Conservation (phyloP, 2,113 vertebrate genomes). For the Takifugu bimaculatus region DNA sequence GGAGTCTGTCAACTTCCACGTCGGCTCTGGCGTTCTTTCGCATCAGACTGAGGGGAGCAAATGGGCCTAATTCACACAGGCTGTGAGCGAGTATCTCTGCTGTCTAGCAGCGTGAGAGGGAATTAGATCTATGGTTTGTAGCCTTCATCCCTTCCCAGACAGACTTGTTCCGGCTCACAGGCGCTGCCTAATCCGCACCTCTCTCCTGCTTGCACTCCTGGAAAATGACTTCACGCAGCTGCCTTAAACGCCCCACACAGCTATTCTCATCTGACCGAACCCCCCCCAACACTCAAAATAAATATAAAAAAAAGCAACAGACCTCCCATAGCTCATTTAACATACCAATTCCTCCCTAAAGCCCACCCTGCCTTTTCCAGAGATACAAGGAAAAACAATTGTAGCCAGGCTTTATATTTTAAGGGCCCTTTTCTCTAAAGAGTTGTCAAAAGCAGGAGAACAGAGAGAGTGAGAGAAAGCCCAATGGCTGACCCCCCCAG, state of each 20-base stretch:
- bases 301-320: constrained; percentile 47
- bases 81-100: constrained; percentile 65
- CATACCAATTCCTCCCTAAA: constrained; percentile 67
- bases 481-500: too few relatives aligned
- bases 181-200: constrained; percentile 76
- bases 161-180: constrained; percentile 80
- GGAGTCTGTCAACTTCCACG: constrained; percentile 70
- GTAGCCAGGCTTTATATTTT: constrained; percentile 65
- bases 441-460: constrained; percentile 53
- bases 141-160: constrained; percentile 76
- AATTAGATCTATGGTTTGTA: constrained; percentile 76
- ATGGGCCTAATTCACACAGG: constrained; percentile 74
- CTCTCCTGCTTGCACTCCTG: constrained; percentile 72
- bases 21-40: constrained; percentile 50
- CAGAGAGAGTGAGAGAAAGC: constrained; percentile 8
- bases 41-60: constrained; percentile 69
- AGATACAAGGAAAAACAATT: constrained; percentile 66
- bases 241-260: constrained; percentile 72
- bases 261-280: constrained; percentile 73
- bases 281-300: constrained; percentile 10
- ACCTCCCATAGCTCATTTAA: constrained; percentile 78
- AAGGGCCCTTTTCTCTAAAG: constrained; percentile 59
- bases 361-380: constrained; percentile 37
- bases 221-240: constrained; percentile 78
- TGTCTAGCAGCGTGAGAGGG: constrained; percentile 71